Evolutionary conservation across 2,888 invertebrate species (phyloP), one percentile per base, ranked within the genome.

Genomic region (Eristalinus aeneus): DNA sequence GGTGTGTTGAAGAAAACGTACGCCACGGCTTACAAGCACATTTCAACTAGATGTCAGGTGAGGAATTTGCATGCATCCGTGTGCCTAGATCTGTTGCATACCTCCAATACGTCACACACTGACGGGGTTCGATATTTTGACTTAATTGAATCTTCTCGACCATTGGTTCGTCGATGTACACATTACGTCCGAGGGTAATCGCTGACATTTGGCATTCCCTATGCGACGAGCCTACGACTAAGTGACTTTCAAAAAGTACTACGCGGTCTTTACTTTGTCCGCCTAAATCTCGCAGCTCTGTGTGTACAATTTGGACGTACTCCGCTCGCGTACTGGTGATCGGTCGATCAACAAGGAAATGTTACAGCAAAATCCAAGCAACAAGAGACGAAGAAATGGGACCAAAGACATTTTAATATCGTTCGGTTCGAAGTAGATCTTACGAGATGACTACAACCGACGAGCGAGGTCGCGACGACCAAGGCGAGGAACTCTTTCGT

Each of bases 381-480:
- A 85, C 39, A 46, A 46, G 46, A 54, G 58, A 71, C 23, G 32
- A 81, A 63, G 68, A 77, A 86, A 74, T 77, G 81, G 71, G 77
- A 82, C 82, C 71, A 56, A 32, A 86, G 86, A 86, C 86, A 86
- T 86, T 82, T 86, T 86, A 82, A 86, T 82, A 86, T 86, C 82
- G 82, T 86, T 86, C 77, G 65, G 69, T 46, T 64, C 58, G 61
- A 78, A 78, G 71, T 61, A 77, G 86, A 82, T 77, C 73, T 82
- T 67, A 46, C 34, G 64, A 31, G 60, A 23, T 27, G 39, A 68
- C 75, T 56, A 75, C 71, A 80, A 73, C 67, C 68, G 68, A 73
- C 53, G 68, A 23, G 20, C 36, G 60, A 68, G 31, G 16, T n/a
- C n/a, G n/a, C n/a, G n/a, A n/a, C 53, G 68, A 23, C 31, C 36